Base-by-base conservation (phyloP, 2,113 vertebrate genomes). In the Syngnathoides biaculeatus region DNA sequence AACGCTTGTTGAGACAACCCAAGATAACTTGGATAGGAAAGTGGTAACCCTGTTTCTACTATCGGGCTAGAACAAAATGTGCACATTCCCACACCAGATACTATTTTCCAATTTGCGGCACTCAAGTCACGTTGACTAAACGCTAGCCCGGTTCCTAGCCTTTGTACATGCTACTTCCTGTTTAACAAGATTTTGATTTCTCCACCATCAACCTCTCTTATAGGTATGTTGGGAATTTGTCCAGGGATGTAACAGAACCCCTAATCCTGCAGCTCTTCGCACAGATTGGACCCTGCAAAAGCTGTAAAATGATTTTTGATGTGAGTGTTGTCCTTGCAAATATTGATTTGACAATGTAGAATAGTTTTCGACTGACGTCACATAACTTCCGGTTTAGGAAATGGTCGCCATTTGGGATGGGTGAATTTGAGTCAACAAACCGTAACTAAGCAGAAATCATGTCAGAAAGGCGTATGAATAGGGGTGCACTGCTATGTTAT, bases 271-370 rank as follows among this genome's bases (percentile, higher is more conserved):
- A 99, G 88, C 93, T 99, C 11, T 99, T 99, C 91, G 94, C 94
- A 87, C 97, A 99, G 90, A 98, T 98, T 40, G 97, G 96, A 72
- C 96, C 95, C 2, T 99, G 97, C 92, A 99, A 98, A 90, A 98
- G 96, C 91, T 98, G 97, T 93, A 99, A 98, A 89, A 99, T 99
- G 97, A 98, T 98, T 66, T 93, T 96, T 80, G 97, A 98, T 89
- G 97, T 99, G 92, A 97, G 96, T 93, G 48, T 72, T 59, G 1
- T 10, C 8, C 5, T 19, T 26, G 1, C 30, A 30, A 10, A 38
- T 61, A 61, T 14, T 71, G 5, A 52, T 43, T 30, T 59, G 17
- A 15, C 4, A 20, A 0, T 39, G 22, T 39, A 4, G 48, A 66
- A 50, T n/a, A 9, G 52, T 9, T n/a, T n/a, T n/a, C n/a, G n/a